Evolutionary conservation across 2,113 vertebrate species (phyloP).

Genomic region (Cyanoderma ruficeps): DNA sequence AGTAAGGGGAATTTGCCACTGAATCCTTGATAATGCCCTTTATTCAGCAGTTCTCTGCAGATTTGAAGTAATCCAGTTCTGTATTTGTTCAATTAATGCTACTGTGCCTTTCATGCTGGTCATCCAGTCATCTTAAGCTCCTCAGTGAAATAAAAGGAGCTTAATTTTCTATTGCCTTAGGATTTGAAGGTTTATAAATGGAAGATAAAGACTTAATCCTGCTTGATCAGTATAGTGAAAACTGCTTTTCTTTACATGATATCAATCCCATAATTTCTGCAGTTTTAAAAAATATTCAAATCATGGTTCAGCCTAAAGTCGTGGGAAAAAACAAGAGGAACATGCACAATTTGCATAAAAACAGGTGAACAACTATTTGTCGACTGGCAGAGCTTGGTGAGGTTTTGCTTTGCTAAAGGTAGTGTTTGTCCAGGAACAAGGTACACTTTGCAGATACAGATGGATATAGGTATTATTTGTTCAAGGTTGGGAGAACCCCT

Average conservation of each 20-base stretch:
- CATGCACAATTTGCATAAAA: neutral
- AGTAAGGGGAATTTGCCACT: constrained; percentile 20
- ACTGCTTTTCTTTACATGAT: constrained; percentile 51
- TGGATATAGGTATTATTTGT: neutral
- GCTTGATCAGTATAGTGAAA: constrained; percentile 33
- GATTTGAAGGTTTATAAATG: constrained; percentile 21
- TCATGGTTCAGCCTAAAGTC: neutral
- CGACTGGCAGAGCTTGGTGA: neutral
- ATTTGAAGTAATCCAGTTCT: constrained; percentile 63
- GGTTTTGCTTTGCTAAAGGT: neutral
- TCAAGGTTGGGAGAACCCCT: neutral
- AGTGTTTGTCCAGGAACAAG: neutral
- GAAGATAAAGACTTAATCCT: constrained; percentile 59
- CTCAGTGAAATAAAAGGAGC: constrained; percentile 59
- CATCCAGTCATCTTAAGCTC: constrained; percentile 57
- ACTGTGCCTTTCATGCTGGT: constrained; percentile 44
- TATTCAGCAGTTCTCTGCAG: constrained; percentile 63
- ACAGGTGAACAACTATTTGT: neutral
- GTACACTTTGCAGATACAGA: neutral
- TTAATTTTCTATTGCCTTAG: constrained; percentile 51
- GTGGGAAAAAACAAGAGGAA: neutral
- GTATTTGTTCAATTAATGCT: constrained; percentile 67
- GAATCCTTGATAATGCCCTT: constrained; percentile 64
- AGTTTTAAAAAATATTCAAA: constrained; percentile 44
- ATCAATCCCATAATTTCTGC: constrained; percentile 54